A percentile compares a stretch with the other conserved stretches of the same genome.
Evolutionary conservation across 2,797 vertebrate species (phyloP).

Genomic region (Acanthurus tractus): DNA sequence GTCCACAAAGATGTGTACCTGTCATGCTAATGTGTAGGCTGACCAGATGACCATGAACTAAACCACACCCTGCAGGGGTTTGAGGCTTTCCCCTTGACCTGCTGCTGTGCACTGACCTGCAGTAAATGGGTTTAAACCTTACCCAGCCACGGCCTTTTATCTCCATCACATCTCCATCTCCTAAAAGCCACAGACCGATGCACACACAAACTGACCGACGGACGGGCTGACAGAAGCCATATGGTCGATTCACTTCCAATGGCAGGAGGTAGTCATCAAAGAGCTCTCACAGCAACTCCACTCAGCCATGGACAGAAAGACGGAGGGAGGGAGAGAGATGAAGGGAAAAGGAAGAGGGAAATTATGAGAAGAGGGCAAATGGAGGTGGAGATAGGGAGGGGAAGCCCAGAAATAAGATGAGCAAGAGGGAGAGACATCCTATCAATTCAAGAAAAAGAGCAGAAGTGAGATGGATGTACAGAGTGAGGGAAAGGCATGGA

Average conservation of each 20-base stretch:
- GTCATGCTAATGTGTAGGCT: conserved; percentile 57
- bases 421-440: conserved; percentile 13
- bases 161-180: conserved; percentile 73
- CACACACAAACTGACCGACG: conserved; percentile 65
- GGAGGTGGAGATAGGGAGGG: conserved; percentile 29
- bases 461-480: conserved; percentile 7
- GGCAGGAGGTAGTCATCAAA: conserved; percentile 81
- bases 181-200: conserved; percentile 67
- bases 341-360: conserved; percentile 35
- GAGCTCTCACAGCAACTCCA: conserved; percentile 66
- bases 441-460: conserved; percentile 7
- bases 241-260: conserved; percentile 81
- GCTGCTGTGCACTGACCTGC: conserved; percentile 76
- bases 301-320: conserved; percentile 62
- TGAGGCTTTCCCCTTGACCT: conserved; percentile 80
- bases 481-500: conserved; percentile 16
- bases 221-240: conserved; percentile 77
- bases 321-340: conserved; percentile 37
- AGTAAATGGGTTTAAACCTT: conserved; percentile 82
- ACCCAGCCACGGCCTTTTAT: conserved; percentile 72
- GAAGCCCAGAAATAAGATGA: conserved; percentile 18
- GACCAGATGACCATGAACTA: conserved; percentile 73
- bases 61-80: conserved; percentile 62
- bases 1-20: conserved; percentile 23
- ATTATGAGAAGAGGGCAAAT: conserved; percentile 53